Conservation (phyloP, 2,888 invertebrate genomes). For the Drymonia ruficornis region DNA sequence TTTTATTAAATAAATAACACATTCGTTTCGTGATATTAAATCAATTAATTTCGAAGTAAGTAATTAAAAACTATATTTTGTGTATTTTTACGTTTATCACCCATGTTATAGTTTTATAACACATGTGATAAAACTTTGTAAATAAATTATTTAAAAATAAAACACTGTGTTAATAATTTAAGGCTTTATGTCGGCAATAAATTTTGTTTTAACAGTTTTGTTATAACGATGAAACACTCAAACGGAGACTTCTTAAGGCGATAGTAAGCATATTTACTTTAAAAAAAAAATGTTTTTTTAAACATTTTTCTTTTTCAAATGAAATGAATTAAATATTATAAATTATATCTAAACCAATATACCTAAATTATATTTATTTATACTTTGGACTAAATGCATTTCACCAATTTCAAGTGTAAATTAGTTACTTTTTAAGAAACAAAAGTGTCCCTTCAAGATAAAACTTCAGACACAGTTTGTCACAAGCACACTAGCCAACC, state of each 20-base stretch:
- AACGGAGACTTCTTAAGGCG: conserved; percentile 15
- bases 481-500: too few relatives aligned
- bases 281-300: conserved; percentile 12
- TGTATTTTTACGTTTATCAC: conserved; percentile 14
- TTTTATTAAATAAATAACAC: neutral
- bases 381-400: too few relatives aligned
- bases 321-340: too few relatives aligned
- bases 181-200: conserved; percentile 23
- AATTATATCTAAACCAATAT: too few relatives aligned
- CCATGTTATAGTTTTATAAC: conserved; percentile 25
- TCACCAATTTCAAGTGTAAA: too few relatives aligned
- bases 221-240: conserved; percentile 25
- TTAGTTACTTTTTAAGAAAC: too few relatives aligned
- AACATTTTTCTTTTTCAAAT: too few relatives aligned
- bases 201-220: conserved; percentile 28
- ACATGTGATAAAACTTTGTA: conserved; percentile 14
- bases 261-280: conserved; percentile 12
- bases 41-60: neutral
- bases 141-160: conserved; percentile 13
- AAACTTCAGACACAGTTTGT: too few relatives aligned
- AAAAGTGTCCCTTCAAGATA: too few relatives aligned
- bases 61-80: conserved; percentile 24
- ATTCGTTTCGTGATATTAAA: neutral
- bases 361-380: too few relatives aligned
- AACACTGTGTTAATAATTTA: conserved; percentile 14